These are phyloP conservation scores for Heliconius ethilla DNA, from an alignment of 2,888 invertebrate species.

Conservation along the genomic window DNA sequence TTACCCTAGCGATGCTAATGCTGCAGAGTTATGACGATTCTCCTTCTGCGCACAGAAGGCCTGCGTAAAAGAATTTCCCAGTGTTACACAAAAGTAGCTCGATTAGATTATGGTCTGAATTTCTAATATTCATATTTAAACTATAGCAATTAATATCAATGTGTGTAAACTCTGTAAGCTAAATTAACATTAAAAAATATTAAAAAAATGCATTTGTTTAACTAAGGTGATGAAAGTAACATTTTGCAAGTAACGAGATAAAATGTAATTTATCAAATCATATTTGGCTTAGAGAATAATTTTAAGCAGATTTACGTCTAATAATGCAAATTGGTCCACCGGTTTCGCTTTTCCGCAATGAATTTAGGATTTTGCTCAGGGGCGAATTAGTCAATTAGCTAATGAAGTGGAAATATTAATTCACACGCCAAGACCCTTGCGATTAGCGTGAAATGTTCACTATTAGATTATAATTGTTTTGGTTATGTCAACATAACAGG, in stretches of 20 bases:
- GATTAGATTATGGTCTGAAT: too few relatives aligned
- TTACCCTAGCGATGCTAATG: too few relatives aligned
- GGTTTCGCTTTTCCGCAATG: slow-evolving; percentile 21
- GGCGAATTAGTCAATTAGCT: slow-evolving; percentile 34
- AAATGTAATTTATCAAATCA: slow-evolving; percentile 8
- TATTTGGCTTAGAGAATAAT: slow-evolving; percentile 17
- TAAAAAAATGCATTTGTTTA: neutral
- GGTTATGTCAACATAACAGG: slow-evolving; percentile 10
- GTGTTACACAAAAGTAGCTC: too few relatives aligned
- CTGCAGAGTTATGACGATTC: too few relatives aligned
- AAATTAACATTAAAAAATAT: too few relatives aligned
- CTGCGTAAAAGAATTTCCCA: too few relatives aligned
- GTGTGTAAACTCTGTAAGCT: too few relatives aligned
- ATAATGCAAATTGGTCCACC: slow-evolving; percentile 26
- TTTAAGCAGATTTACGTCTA: slow-evolving; percentile 24
- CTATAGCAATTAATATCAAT: too few relatives aligned
- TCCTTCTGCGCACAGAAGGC: too few relatives aligned
- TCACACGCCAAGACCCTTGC: slow-evolving; percentile 17
- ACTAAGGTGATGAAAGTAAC: neutral
- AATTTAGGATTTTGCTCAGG: slow-evolving; percentile 27
- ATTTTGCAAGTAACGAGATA: neutral
- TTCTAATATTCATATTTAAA: too few relatives aligned
- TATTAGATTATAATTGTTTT: slow-evolving; percentile 17
- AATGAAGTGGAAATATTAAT: slow-evolving; percentile 32
- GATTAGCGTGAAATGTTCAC: slow-evolving; percentile 14